Evolutionary conservation across 2,888 invertebrate species (phyloP), one percentile per base, ranked within the genome.

Genomic region (Gari tellinella): DNA sequence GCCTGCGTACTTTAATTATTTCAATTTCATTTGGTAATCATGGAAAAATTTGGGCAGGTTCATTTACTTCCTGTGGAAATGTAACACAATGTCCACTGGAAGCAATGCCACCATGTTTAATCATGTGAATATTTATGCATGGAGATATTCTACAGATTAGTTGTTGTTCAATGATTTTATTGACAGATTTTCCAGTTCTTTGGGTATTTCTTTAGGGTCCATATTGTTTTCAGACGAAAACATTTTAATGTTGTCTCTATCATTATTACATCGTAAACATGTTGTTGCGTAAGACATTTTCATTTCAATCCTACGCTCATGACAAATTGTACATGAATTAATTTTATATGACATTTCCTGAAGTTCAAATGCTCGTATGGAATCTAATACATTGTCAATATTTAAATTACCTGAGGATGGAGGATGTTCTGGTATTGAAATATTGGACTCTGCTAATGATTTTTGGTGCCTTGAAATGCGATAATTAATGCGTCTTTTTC

Each of bases 61-160:
- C n/a, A n/a, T n/a, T n/a, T n/a, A n/a, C n/a, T n/a, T n/a, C n/a
- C n/a, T n/a, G n/a, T n/a, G n/a, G n/a, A n/a, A n/a, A n/a, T n/a
- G n/a, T n/a, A n/a, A n/a, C 68, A 58, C 76, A 80, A 23, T 77
- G 76, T 12, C 80, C 70, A 67, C 51, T 69, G 5, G 80, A 43
- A 31, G 61, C 76, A 15, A 77, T 67, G 10, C 76, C 80, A 19
- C 80, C 80, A 17, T 61, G 72, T n/a, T 57, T 31, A 41, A 68
- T 62, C 43, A 57, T 56, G 38, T 73, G 63, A 45, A 58, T 45
- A 19, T 68, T 17, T 19, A 63, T 31, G n/a, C 57, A 21, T 19
- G 62, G 26, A 51, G 19, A 46, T 4, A 65, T 46, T 58, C 64
- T 51, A 5, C 19, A n/a, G 0, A 57, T 63, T 31, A 56, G 5